Evolutionary conservation across 2,888 invertebrate genomes (phyloP).

Genomic region (Stictocephala bisonia): DNA sequence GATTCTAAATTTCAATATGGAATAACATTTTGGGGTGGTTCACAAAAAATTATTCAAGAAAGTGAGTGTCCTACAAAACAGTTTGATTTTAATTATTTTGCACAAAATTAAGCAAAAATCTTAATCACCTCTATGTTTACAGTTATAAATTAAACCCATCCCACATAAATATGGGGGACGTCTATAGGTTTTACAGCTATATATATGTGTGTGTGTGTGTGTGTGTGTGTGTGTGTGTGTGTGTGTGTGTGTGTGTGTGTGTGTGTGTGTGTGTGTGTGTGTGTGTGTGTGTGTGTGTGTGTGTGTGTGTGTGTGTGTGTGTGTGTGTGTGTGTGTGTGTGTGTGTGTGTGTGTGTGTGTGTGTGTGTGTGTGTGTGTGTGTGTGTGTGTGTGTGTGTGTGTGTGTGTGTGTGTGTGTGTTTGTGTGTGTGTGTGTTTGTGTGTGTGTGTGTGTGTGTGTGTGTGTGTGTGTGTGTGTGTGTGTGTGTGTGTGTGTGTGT

Average conservation of each 20-base stretch:
- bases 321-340: conserved; percentile 13
- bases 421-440: too few species aligned
- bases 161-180: too few species aligned
- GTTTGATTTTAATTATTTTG: too few species aligned
- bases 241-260: conserved; percentile 13
- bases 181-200: too few species aligned
- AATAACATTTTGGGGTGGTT: too few species aligned
- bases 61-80: too few species aligned
- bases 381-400: conserved; percentile 13
- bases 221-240: conserved; percentile 50
- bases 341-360: conserved; percentile 13
- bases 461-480: conserved; percentile 13
- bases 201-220: conserved; percentile 41
- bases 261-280: conserved; percentile 13
- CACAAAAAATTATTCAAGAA: too few species aligned
- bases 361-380: conserved; percentile 13
- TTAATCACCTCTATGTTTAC: too few species aligned
- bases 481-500: conserved; percentile 13
- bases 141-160: too few species aligned
- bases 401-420: conserved; percentile 7
- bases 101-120: too few species aligned
- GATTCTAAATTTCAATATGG: too few species aligned
- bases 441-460: conserved; percentile 13
- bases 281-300: conserved; percentile 13
- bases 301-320: conserved; percentile 13